Evolutionary conservation across 2,113 vertebrate genomes (phyloP).

Genomic region (Paedocypris sp.): DNA sequence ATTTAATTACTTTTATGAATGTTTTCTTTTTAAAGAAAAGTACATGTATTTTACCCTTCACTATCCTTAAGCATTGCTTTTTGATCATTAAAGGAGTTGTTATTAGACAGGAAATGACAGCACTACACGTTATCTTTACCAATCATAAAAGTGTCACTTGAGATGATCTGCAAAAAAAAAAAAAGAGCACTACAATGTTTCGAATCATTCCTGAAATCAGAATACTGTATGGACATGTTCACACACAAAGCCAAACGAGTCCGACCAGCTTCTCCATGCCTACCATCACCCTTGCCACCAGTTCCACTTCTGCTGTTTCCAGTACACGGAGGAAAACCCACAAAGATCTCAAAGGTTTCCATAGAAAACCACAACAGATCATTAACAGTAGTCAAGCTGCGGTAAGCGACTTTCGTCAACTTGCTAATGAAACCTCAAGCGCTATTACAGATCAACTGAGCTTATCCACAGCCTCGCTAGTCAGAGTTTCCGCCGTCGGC

Average conservation of each 20-base stretch:
- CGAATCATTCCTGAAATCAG: not conserved
- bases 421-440: slow-evolving; percentile 1
- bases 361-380: slow-evolving; percentile 7
- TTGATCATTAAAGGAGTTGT: too few relatives aligned
- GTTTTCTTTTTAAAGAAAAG: too few relatives aligned
- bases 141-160: too few relatives aligned
- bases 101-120: too few relatives aligned
- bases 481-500: slow-evolving; percentile 23
- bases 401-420: not conserved
- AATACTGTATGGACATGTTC: not conserved
- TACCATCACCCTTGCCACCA: not conserved
- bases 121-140: too few relatives aligned
- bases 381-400: not conserved
- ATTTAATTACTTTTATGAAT: too few relatives aligned
- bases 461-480: slow-evolving; percentile 9
- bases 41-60: too few relatives aligned
- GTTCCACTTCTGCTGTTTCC: slow-evolving; percentile 1
- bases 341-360: slow-evolving; percentile 4
- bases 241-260: slow-evolving; percentile 4
- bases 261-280: not conserved
- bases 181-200: too few relatives aligned
- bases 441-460: not conserved
- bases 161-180: not conserved
- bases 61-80: too few relatives aligned
- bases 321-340: not conserved